Percentiles rank a stretch among this genome's conserved stretches.
phyloP scores from a whole-genome alignment of 2,113 vertebrate species.

The Nicator chloris region DNA sequence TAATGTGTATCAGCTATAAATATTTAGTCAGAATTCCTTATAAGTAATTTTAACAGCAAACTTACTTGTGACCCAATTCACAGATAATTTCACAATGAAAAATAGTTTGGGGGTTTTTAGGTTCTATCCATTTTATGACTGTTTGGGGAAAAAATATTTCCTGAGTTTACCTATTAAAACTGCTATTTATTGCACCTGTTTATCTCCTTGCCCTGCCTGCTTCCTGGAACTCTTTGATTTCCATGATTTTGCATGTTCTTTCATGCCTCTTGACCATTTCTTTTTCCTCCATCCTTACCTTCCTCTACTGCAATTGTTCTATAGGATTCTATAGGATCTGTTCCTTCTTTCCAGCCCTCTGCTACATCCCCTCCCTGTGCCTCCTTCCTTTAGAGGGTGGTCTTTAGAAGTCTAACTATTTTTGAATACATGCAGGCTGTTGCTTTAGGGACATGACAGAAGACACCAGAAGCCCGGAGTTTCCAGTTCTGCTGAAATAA shows the following conservation, averaged over 20 bases:
- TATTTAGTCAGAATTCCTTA: neutral
- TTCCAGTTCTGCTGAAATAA: neutral
- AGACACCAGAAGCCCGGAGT: neutral
- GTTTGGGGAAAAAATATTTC: neutral
- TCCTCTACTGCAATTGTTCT: neutral
- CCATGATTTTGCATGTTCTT: neutral
- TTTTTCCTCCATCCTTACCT: neutral
- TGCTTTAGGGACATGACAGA: neutral
- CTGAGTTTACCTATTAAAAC: neutral
- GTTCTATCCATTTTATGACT: neutral
- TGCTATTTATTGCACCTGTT: neutral
- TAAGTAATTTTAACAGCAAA: neutral
- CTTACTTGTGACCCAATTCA: neutral
- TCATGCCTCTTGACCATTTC: neutral
- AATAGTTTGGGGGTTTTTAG: neutral
- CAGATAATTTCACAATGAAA: neutral
- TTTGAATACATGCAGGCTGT: neutral
- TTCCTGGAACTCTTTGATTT: neutral
- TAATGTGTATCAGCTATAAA: neutral
- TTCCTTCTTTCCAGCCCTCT: neutral
- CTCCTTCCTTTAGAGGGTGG: neutral
- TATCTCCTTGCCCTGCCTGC: neutral
- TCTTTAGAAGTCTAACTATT: neutral
- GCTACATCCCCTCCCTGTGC: neutral
- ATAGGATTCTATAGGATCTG: neutral